A percentile compares a stretch with the other conserved stretches of the same genome.
Conservation (phyloP, 1,140 invertebrate species). For the Colletes gigas region DNA sequence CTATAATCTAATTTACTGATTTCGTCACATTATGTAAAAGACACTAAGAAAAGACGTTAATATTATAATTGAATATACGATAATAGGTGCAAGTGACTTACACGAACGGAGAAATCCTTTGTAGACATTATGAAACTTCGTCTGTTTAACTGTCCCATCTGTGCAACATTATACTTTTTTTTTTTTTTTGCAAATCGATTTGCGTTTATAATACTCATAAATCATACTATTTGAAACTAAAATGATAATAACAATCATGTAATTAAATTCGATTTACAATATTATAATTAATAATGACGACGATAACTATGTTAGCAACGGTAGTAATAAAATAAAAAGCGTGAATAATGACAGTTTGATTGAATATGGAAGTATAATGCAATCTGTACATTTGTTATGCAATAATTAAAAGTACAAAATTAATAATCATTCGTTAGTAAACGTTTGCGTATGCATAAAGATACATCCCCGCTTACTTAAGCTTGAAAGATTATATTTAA, state of each 20-base stretch:
- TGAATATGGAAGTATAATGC: constrained; percentile 53
- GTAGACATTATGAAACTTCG: constrained; percentile 7
- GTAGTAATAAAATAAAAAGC: constrained; percentile 50
- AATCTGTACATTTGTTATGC: constrained; percentile 57
- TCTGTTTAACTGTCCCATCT: not conserved
- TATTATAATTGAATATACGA: constrained; percentile 16
- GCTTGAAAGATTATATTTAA: constrained; percentile 48
- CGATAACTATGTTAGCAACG: constrained; percentile 38
- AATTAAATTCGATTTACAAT: constrained; percentile 27
- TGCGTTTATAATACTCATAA: not conserved
- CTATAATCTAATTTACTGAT: constrained; percentile 1
- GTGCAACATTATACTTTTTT: not conserved
- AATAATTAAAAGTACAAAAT: constrained; percentile 52
- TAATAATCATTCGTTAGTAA: constrained; percentile 61
- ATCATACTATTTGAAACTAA: constrained; percentile 9
- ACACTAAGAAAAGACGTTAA: constrained; percentile 15
- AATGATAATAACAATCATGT: not conserved
- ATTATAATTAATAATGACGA: constrained; percentile 30
- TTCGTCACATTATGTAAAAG: constrained; percentile 18
- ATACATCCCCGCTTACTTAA: constrained; percentile 44
- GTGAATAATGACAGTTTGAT: constrained; percentile 48
- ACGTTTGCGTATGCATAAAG: constrained; percentile 52
- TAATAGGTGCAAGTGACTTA: constrained; percentile 1
- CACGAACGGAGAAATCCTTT: not conserved
- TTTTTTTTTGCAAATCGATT: not conserved